A percentile compares a stretch with the other conserved stretches of the same genome.
These are phyloP conservation scores for Calypte anna DNA, from an alignment of 2,113 vertebrate species.

Conservation along the genomic window DNA sequence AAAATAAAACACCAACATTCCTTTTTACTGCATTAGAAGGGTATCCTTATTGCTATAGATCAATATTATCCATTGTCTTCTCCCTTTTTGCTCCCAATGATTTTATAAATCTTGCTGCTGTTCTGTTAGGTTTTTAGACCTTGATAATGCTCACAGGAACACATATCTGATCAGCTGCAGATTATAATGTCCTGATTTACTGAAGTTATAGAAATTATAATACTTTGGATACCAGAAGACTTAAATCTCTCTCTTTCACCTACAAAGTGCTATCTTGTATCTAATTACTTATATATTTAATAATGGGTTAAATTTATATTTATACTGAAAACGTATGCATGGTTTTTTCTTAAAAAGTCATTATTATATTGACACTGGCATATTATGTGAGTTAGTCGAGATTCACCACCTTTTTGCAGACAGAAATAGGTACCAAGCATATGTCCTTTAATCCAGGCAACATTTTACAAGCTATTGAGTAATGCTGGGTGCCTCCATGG, in stretches of 20 bases:
- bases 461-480: neutral
- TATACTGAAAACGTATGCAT: neutral
- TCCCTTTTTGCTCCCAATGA: neutral
- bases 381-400: neutral
- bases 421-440: neutral
- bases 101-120: neutral
- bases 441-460: neutral
- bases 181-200: neutral
- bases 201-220: neutral
- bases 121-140: neutral
- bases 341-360: neutral
- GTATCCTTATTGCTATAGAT: neutral
- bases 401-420: neutral
- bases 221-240: neutral
- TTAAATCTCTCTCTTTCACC: neutral
- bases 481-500: neutral
- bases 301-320: neutral
- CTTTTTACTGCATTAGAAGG: neutral
- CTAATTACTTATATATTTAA: neutral
- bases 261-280: neutral
- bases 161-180: neutral
- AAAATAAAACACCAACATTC: neutral
- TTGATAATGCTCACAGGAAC: neutral
- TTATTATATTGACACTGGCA: neutral
- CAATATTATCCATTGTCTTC: neutral